phyloP scores from a whole-genome alignment of 2,888 invertebrate species.

The Drepanosiphum platanoidis region DNA sequence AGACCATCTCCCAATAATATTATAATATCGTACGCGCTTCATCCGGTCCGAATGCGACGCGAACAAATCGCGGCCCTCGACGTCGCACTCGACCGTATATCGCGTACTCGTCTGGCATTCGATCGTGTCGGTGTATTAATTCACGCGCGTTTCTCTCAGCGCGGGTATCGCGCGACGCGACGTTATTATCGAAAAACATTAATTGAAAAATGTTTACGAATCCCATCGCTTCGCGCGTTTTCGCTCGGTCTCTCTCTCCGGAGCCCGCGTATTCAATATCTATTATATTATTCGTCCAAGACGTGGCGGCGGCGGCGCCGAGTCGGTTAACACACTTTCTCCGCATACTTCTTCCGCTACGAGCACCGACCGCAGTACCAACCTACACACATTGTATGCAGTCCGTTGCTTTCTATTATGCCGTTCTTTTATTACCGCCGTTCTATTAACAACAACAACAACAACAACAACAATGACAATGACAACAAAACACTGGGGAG shows the following conservation, averaged over 20 bases:
- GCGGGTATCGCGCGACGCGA: too few species aligned
- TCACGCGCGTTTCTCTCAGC: too few species aligned
- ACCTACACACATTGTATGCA: constrained; percentile 11
- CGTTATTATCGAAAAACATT: too few species aligned
- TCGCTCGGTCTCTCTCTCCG: not conserved
- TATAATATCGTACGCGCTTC: too few species aligned
- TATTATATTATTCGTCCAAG: not conserved
- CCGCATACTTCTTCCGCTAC: constrained; percentile 44
- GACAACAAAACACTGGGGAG: not conserved
- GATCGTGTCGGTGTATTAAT: too few species aligned
- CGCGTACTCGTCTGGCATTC: too few species aligned
- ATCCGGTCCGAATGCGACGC: too few species aligned
- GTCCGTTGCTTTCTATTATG: constrained; percentile 50
- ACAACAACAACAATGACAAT: not conserved
- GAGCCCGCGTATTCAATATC: not conserved
- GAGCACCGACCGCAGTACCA: not conserved
- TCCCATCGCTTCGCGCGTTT: too few species aligned
- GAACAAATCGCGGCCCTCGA: too few species aligned
- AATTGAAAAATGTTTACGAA: too few species aligned
- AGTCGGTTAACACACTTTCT: constrained; percentile 46
- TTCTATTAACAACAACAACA: not conserved
- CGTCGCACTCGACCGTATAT: too few species aligned
- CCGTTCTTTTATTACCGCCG: not conserved
- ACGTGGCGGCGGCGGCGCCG: not conserved
- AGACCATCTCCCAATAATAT: too few species aligned